Base-by-base conservation (phyloP, 1,140 invertebrate genomes). In the Drosophila sp. region DNA sequence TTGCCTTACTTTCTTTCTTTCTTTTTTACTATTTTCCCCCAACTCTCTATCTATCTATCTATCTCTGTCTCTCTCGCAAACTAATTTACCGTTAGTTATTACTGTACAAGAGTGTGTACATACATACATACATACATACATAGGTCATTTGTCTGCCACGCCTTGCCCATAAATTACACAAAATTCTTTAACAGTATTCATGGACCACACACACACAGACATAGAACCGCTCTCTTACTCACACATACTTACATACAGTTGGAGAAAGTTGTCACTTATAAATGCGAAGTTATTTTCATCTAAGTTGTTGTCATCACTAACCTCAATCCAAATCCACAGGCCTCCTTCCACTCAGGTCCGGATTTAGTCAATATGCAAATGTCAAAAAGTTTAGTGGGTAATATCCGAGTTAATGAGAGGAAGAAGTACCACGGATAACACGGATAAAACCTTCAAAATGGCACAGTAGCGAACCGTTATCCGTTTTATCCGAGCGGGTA, bases 291-390 rank as follows among this genome's bases (percentile, higher is more conserved):
- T 80, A 87, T 87, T 87, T 87, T 84, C 83, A 87, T 87, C 44
- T 89, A 87, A 87, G 80, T 87, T 87, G 84, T 87, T 87, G 83
- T 87, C 83, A 87, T 87, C 83, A 87, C 83, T 87, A 86, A 77
- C 82, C 79, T 87, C 82, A 50, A 50, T 50, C 44, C 44, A 50
- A 50, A 7, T 7, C 40, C 11, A n/a, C 1, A 17, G n/a, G 40
- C 23, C 44, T 27, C 2, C 23, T 25, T 23, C 23, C 25, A 75
- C 83, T 81, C 76, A 71, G 83, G 82, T 71, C 65, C 66, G 60
- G 83, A 81, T 80, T 81, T 64, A 54, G 33, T 0, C 17, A 27
- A 47, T 55, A 40, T 60, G 60, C 58, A 66, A 66, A 41, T 70
- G 61, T 57, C 74, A 78, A 74, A 17, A 17, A 17, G 17, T 17